Base-by-base conservation (phyloP, 2,797 vertebrate species). In the Salarias fasciatus region DNA sequence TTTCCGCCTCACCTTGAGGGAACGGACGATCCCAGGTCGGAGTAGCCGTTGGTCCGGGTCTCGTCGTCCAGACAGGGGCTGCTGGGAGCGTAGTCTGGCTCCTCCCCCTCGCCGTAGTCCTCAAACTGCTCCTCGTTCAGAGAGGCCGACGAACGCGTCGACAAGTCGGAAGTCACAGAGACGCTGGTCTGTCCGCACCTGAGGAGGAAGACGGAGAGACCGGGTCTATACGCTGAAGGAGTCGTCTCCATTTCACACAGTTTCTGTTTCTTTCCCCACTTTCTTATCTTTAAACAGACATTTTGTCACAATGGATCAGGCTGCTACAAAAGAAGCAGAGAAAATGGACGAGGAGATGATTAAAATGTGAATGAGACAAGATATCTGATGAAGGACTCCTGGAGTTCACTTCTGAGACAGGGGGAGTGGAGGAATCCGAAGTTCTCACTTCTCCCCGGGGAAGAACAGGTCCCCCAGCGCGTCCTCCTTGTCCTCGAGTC, bases 111-210 rank as follows among this genome's bases (percentile, higher is more conserved):
- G 11, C 97, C 97, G 48, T 98, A 98, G 88, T 99, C 97, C 89
- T 98, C 97, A 87, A 98, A 99, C 85, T 99, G 97, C 63, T 98
- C 97, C 92, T 99, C 97, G n/a, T 93, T 97, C 79, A 98, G 91
- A 5, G 96, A 98, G 38, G 96, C 91, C 0, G 95, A 94, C 33
- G 97, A 97, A 66, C 93, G 96, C 0, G 95, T 95, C 2, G 96
- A 98, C 14, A 96, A 92, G 90, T 96, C 95, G 41, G 94, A 96
- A 2, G 92, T 93, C 57, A 95, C 93, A 0, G 94, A 96, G 11
- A 94, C 90, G 67, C 92, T 94, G 56, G 93, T 93, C 61, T 88
- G 92, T 69, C 85, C 91, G 74, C 91, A 92, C 90, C 94, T 97
- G 77, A 10, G 58, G 77, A 73, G 42, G 59, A 50, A 13, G 14